Percentiles rank a stretch among this genome's conserved stretches.
phyloP scores from a whole-genome alignment of 1,140 invertebrate genomes.

The Euura lappo region DNA sequence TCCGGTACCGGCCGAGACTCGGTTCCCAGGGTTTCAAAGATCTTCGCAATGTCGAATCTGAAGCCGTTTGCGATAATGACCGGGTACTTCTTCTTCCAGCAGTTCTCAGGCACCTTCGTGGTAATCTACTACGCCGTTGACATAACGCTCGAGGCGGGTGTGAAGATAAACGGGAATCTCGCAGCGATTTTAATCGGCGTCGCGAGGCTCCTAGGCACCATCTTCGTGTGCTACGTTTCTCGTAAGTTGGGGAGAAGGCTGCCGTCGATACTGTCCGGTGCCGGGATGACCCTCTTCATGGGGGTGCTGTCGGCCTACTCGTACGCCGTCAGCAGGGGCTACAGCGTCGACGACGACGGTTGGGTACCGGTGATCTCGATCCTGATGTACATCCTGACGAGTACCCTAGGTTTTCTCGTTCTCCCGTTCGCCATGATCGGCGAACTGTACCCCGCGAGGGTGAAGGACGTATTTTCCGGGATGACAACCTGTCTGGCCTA shows the following conservation, averaged over 20 bases:
- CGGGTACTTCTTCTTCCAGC: conserved; percentile 77
- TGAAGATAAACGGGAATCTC: conserved; percentile 64
- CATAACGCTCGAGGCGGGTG: conserved; percentile 66
- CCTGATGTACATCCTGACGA: conserved; percentile 67
- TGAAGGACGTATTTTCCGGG: conserved; percentile 72
- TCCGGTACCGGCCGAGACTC: background rate
- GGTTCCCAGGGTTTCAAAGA: background rate
- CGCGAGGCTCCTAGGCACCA: conserved; percentile 61
- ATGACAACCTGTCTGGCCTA: conserved; percentile 71
- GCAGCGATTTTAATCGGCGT: conserved; percentile 66
- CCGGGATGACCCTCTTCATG: conserved; percentile 68
- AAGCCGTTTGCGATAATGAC: conserved; percentile 72
- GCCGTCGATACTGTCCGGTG: conserved; percentile 66
- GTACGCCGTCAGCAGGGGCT: conserved; percentile 43
- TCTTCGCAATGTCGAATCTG: conserved; percentile 34
- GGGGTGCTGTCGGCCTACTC: conserved; percentile 60
- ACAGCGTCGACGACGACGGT: conserved; percentile 33
- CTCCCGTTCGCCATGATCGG: conserved; percentile 79
- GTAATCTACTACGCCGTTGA: conserved; percentile 77
- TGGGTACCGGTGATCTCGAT: conserved; percentile 61
- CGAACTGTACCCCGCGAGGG: conserved; percentile 73
- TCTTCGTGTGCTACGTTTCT: conserved; percentile 61
- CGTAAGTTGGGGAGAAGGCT: conserved; percentile 65
- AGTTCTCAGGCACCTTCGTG: conserved; percentile 79
- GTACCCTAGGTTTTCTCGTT: conserved; percentile 68